Conservation (phyloP, 2,113 vertebrate species). For the Falcunculus frontatus region DNA sequence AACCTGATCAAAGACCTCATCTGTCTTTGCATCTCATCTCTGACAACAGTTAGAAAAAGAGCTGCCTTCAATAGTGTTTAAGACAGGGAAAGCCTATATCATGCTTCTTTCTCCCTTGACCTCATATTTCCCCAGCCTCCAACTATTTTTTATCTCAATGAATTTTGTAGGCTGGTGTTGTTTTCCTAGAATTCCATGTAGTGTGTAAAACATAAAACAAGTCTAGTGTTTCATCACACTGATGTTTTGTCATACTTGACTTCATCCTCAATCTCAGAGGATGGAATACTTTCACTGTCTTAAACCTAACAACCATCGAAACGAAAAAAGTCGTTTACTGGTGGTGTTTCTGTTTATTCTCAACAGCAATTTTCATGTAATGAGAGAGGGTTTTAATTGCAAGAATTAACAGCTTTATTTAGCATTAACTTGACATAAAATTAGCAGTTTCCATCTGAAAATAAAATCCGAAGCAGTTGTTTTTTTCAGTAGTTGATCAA, state of each 20-base stretch:
- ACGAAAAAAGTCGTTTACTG: background rate
- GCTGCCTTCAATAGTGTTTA: background rate
- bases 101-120: background rate
- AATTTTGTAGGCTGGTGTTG: background rate
- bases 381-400: background rate
- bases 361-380: background rate
- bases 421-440: background rate
- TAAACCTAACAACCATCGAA: background rate
- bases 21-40: background rate
- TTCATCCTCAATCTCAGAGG: background rate
- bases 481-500: conserved; percentile 2
- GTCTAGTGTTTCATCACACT: background rate
- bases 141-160: background rate
- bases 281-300: background rate
- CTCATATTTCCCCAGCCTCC: background rate
- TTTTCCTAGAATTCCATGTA: background rate
- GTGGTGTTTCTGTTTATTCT: background rate
- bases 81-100: background rate
- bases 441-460: background rate
- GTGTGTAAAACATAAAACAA: background rate
- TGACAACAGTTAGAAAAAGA: background rate
- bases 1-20: background rate
- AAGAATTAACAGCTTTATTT: conserved; percentile 7
- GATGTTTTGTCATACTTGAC: background rate
- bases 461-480: background rate